A percentile compares a stretch with the other conserved stretches of the same genome.
Conservation (phyloP, 2,888 invertebrate genomes). For the Drosophila rubida region DNA sequence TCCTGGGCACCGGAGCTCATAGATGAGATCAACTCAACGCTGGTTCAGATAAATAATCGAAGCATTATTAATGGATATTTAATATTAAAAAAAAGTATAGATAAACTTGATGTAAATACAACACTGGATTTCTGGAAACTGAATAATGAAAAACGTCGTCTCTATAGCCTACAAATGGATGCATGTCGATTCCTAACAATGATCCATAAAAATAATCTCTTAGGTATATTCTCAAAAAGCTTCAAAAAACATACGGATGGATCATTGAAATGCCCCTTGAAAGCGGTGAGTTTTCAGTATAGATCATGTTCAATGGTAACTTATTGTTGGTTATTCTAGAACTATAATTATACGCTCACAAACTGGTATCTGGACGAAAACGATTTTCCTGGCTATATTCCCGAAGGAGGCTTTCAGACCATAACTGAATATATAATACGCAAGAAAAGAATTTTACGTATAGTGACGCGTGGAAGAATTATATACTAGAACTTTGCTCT, state of each 20-base stretch:
- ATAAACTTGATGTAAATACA: background rate
- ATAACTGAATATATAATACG: conserved; percentile 28
- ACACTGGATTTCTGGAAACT: conserved; percentile 47
- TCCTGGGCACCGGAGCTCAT: background rate
- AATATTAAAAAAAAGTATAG: conserved; percentile 5
- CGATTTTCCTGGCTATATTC: conserved; percentile 46
- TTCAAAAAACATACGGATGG: background rate
- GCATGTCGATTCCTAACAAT: conserved; percentile 19
- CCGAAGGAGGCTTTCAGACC: conserved; percentile 41
- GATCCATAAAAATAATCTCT: conserved; percentile 21
- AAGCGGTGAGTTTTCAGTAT: background rate
- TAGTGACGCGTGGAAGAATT: conserved; percentile 36
- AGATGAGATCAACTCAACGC: background rate
- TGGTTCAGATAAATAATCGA: conserved; percentile 12
- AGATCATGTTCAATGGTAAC: background rate
- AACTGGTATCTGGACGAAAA: conserved; percentile 52
- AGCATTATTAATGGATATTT: conserved; percentile 12
- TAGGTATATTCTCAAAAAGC: conserved; percentile 8
- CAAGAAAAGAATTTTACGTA: conserved; percentile 6
- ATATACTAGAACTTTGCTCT: background rate
- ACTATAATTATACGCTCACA: conserved; percentile 37
- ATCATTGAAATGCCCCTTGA: background rate
- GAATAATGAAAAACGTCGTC: conserved; percentile 15
- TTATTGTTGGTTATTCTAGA: conserved; percentile 12
- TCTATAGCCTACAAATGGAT: conserved; percentile 19